Base-by-base conservation (phyloP, 2,797 vertebrate species). In the Antennarius maculatus region DNA sequence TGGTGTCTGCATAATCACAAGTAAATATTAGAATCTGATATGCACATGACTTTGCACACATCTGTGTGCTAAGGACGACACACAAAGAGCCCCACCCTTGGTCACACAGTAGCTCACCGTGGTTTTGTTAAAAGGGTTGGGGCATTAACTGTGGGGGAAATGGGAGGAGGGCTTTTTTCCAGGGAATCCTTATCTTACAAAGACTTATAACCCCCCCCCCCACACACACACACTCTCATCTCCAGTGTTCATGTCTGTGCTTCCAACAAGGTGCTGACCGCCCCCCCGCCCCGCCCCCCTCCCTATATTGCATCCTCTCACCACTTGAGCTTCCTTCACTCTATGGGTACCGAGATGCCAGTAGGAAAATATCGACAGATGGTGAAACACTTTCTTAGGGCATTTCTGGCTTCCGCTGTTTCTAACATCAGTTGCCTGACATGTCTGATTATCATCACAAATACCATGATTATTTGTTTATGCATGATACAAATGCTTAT, bases 371-470 rank as follows among this genome's bases (percentile, higher is more conserved):
- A 79, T 64, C 37, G 56, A 81, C 92, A 93, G 91, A 93, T 93
- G 92, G 92, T 80, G 76, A 72, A 84, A 81, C 74, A 69, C 78
- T 91, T 89, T 85, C 85, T 84, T 18, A 74, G 84, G 88, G 90
- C 88, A 87, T 90, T 84, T 82, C 48, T 69, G 78, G 76, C 78
- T 46, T 59, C 28, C 23, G 63, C 51, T 13, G 15, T 46, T 61
- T 69, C 34, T 49, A 62, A 69, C 63, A 62, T 74, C 69, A 77
- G 79, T 75, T 83, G 51, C 52, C 71, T 74, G 68, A 47, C 77
- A 80, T 63, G 15, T 65, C 52, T 7, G 5, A 17, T 75, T 54
- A 58, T 29, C 60, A 63, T 75, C 72, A 66, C 5, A 45, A 18
- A 52, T 6, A 13, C 14, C 42, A 15, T 43, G 51, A 42, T 7